A percentile compares a stretch with the other conserved stretches of the same genome.
These are phyloP conservation scores for Spinus olivaceus DNA, from an alignment of 2,797 vertebrate genomes.

Conservation along the genomic window DNA sequence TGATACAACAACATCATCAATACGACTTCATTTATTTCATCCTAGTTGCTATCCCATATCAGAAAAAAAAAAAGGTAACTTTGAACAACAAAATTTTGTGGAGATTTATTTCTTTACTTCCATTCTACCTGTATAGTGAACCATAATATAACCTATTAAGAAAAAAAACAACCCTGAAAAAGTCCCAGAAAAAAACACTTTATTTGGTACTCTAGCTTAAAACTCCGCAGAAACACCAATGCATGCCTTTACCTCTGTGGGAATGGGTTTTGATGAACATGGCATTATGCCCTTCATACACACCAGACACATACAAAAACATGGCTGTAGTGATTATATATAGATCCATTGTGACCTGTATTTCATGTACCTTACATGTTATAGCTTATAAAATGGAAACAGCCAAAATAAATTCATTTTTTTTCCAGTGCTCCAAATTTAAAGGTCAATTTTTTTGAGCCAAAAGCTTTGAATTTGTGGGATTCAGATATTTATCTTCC, in stretches of 20 bases:
- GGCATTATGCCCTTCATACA: neutral
- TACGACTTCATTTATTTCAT: neutral
- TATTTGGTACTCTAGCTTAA: neutral
- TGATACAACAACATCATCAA: neutral
- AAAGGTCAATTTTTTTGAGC: neutral
- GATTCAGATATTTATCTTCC: neutral
- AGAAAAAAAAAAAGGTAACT: rapidly evolving
- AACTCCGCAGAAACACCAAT: neutral
- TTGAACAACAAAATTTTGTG: neutral
- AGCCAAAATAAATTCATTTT: neutral
- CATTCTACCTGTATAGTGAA: neutral
- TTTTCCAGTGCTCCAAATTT: neutral
- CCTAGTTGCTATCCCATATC: neutral
- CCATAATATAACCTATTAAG: neutral
- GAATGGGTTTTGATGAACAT: neutral
- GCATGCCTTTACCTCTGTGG: neutral
- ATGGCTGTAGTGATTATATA: rapidly evolving
- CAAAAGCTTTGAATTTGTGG: neutral
- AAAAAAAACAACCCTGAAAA: neutral
- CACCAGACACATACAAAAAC: no score
- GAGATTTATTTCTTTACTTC: neutral
- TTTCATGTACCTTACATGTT: neutral
- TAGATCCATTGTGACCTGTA: neutral
- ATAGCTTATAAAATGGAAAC: neutral
- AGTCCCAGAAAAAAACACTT: neutral